These are phyloP conservation scores for Caranx melampygus DNA, from an alignment of 2,113 vertebrate species.

Conservation along the genomic window DNA sequence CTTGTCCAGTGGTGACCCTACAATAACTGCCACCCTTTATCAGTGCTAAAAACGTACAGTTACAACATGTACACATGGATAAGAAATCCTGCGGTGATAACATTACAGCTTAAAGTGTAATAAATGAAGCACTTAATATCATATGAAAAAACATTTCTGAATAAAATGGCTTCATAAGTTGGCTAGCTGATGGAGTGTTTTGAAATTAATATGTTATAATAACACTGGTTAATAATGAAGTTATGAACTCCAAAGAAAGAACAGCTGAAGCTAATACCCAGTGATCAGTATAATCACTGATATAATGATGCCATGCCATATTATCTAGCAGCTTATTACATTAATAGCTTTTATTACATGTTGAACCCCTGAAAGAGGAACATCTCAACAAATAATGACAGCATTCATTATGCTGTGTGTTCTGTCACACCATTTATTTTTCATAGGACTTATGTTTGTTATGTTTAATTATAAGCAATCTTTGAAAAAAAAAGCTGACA, in stretches of 20 bases:
- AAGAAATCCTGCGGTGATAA: conserved; percentile 20
- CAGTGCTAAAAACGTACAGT: conserved; percentile 19
- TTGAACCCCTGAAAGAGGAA: no score
- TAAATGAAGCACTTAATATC: neutral
- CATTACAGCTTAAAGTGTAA: neutral
- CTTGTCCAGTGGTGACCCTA: conserved; percentile 3
- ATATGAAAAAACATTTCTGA: neutral
- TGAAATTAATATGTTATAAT: neutral
- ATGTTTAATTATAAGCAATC: neutral
- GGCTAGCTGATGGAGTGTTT: neutral
- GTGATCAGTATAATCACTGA: neutral
- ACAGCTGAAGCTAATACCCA: neutral
- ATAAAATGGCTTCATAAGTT: neutral
- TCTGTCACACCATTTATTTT: neutral
- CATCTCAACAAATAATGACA: neutral
- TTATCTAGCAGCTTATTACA: neutral
- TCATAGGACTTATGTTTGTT: neutral
- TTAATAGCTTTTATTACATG: neutral
- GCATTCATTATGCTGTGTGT: neutral
- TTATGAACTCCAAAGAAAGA: neutral
- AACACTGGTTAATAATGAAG: neutral
- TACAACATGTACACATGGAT: conserved; percentile 22
- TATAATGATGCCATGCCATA: neutral
- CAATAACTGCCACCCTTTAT: conserved; percentile 29
- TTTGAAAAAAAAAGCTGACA: neutral